Evolutionary conservation across 2,797 vertebrate genomes (phyloP).

Genomic region (Anguilla megastoma): DNA sequence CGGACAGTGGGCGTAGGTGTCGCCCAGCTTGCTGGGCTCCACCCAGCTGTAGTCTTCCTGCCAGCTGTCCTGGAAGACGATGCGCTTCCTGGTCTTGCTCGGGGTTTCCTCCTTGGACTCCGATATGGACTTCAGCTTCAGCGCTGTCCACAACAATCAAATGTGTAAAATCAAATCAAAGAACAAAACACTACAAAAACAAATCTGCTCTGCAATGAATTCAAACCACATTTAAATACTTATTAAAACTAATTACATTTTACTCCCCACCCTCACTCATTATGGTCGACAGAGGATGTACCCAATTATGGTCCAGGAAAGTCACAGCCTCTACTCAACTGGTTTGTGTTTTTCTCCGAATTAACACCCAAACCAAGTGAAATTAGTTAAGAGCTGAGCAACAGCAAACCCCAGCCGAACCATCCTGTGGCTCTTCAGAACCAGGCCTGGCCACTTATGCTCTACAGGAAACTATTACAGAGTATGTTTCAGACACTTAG

Average conservation of each 20-base stretch:
- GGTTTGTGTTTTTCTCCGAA: not conserved
- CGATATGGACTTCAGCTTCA: conserved; percentile 31
- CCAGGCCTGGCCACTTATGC: not conserved
- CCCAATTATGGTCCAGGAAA: not conserved
- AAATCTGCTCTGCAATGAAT: not conserved
- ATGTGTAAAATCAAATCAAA: not conserved
- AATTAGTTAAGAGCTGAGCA: not conserved
- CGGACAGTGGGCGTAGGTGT: conserved; percentile 63
- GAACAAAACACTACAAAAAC: not conserved
- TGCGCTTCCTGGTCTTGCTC: not conserved
- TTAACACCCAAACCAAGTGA: not conserved
- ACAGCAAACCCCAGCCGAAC: not conserved
- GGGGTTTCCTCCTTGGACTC: conserved; percentile 33
- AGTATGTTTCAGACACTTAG: not conserved
- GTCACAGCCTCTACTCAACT: not conserved
- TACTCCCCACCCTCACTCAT: not conserved
- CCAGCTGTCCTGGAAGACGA: conserved; percentile 60
- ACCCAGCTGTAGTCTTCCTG: conserved; percentile 59
- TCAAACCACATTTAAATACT: not conserved
- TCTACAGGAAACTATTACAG: not conserved
- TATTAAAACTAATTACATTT: not conserved
- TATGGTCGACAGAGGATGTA: not conserved
- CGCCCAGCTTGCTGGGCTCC: conserved; percentile 57
- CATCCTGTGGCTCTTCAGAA: not conserved
- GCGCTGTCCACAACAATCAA: conserved; percentile 33